Base-by-base conservation (phyloP, 2,113 vertebrate genomes). In the Neomonachus schauinslandi region DNA sequence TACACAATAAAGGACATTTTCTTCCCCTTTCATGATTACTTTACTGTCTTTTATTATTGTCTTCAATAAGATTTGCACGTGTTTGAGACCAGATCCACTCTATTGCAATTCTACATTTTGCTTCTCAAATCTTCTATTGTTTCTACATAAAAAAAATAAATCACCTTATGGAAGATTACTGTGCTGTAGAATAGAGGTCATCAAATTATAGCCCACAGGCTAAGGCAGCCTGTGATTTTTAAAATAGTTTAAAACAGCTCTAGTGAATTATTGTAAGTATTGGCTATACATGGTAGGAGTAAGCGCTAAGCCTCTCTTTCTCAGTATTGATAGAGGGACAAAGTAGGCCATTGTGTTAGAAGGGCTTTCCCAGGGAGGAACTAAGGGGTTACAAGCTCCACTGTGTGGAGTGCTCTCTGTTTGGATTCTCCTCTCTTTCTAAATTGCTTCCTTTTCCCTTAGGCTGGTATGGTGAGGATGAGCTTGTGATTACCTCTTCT, bases 381-480 rank as follows among this genome's bases (percentile, higher is more conserved):
- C 72, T 77, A 49, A 74, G 65, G 36, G n/a, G 65, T 84, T 88
- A 21, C 65, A n/a, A 72, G 7, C 69, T 81, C 28, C 65, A 42
- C 51, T 51, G 21, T 87, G 31, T 24, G 61, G 39, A 76, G 49
- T 65, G 51, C 9, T 72, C 55, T 93, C 49, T 87, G 57, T 91
- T 76, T 91, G 19, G 79, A 92, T 61, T 80, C 69, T 87, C 21
- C 51, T 7, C 28, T 61, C 57, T 91, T 84, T 92, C 79, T 77
- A 91, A 96, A 97, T 94, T 94, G 87, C 89, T 98, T 96, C 76
- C 89, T 87, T 91, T 98, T 18, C 71, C 87, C 76, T 49, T 55
- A 96, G 86, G 86, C 97, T 94, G 16, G 76, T 67, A 21, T n/a
- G 26, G 82, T 67, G 51, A 93, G 63, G 63, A 59, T 53, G 84